Base-by-base conservation (phyloP, 2,113 vertebrate genomes). In the Oncorhynchus kisutch region DNA sequence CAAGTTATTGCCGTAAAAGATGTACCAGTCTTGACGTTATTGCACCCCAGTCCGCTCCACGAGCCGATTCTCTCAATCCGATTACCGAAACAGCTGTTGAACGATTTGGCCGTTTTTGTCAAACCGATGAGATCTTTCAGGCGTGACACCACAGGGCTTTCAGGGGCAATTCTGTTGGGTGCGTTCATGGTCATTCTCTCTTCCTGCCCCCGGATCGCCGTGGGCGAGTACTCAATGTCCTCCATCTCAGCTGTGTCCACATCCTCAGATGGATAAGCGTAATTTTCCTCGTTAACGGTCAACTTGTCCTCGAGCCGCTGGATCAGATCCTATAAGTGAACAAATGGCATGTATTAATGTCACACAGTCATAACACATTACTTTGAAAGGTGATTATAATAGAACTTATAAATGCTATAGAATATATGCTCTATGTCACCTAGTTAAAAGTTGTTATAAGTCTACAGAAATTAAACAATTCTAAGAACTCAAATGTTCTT, bases 281-380 rank as follows among this genome's bases (percentile, higher is more conserved):
- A 39, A 48, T 25, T 24, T 31, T 71, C 69, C 7, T 77, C 68
- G n/a, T 64, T 71, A 31, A 60, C 20, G 8, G 57, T 45, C 39
- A 71, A 13, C 8, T 29, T 77, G n/a, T 77, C 60, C 12, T 77
- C 69, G 13, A 77, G 57, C 18, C 14, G n/a, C n/a, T 77, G 67
- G 22, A 71, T 77, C 24, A 77, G 31, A 5, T 77, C 60, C 75
- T 77, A 57, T 29, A 68, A 29, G 29, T n/a, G 29, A 68, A 68
- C 2, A 34, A 31, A 68, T 45, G 31, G 29, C 18, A 16, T 31
- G 18, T 3, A 68, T 34, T 34, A 67, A 8, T 67, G 24, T 62
- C 59, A 62, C 59, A 57, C 6, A 7, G 31, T 68, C 29, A 7
- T 31, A 29, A 34, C 16, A 60, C 18, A 62, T 22, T 24, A 24